These are phyloP conservation scores for Chondrilla cf. caribensis DNA, from an alignment of 37 sponge, comb jelly and placozoan genomes.

Conservation along the genomic window DNA sequence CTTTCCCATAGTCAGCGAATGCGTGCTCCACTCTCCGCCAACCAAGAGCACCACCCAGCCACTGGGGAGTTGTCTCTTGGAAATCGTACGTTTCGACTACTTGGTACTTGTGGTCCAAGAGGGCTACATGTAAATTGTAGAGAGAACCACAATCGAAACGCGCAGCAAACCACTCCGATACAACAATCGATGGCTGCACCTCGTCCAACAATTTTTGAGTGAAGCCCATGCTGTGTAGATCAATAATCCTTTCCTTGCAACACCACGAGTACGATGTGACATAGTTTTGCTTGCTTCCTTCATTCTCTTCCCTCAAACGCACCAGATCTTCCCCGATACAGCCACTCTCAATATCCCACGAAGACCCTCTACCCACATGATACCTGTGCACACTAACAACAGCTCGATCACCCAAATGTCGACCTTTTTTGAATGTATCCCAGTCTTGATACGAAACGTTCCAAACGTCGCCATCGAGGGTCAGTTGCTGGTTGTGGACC, in stretches of 20 bases:
- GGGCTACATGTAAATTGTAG: conserved; percentile 32
- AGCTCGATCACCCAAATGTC: neutral
- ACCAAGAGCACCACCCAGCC: conserved; percentile 45
- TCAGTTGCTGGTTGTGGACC: conserved; percentile 9
- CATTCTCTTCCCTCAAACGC: conserved; percentile 37
- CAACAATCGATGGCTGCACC: conserved; percentile 35
- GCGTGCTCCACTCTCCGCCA: conserved; percentile 46
- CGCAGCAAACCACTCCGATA: conserved; percentile 57
- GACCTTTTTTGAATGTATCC: conserved; percentile 5
- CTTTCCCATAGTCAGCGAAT: conserved; percentile 40
- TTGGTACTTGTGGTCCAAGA: conserved; percentile 19
- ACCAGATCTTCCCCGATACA: neutral
- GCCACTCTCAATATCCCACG: conserved; percentile 29
- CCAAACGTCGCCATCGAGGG: conserved; percentile 24
- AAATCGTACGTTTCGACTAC: neutral
- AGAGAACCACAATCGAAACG: conserved; percentile 55
- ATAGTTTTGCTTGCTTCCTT: conserved; percentile 30
- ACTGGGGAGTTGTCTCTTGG: conserved; percentile 30
- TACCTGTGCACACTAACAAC: neutral
- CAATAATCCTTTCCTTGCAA: conserved; percentile 35
- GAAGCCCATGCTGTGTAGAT: conserved; percentile 20
- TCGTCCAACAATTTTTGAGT: conserved; percentile 24
- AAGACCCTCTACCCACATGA: conserved; percentile 7
- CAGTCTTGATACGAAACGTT: neutral
- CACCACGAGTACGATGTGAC: conserved; percentile 54